Percentiles rank a stretch among this genome's conserved stretches.
phyloP scores from a whole-genome alignment of 2,113 vertebrate genomes.

The Brachypodius melanocephalos region DNA sequence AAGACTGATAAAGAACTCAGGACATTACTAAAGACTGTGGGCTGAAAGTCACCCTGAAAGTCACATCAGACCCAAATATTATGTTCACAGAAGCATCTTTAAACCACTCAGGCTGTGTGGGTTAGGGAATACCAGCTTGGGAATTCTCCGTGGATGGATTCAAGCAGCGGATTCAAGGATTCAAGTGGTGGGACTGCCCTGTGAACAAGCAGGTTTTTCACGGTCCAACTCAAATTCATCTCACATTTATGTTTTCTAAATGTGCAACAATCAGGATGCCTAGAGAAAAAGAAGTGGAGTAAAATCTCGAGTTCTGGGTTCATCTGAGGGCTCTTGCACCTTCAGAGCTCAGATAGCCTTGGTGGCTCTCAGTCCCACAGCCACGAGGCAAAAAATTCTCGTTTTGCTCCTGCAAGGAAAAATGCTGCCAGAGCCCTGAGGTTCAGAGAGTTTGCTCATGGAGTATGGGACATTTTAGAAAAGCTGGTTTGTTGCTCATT shows the following conservation, averaged over 20 bases:
- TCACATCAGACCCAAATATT: background rate
- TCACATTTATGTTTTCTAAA: background rate
- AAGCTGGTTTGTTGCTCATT: background rate
- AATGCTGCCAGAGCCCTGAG: background rate
- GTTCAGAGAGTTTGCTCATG: background rate
- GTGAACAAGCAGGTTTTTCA: background rate
- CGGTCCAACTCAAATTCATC: background rate
- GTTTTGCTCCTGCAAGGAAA: background rate
- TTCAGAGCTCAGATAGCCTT: background rate
- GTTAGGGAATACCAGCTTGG: background rate
- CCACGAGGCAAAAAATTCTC: background rate
- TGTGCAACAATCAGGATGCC: background rate
- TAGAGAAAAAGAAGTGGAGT: background rate
- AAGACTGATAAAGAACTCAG: background rate
- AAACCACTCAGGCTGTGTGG: background rate
- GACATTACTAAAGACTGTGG: background rate
- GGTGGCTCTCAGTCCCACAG: accelerated
- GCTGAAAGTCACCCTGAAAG: background rate
- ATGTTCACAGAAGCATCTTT: background rate
- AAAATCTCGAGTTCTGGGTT: background rate
- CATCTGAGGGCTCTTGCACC: background rate
- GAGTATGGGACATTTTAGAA: background rate
- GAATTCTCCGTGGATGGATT: background rate
- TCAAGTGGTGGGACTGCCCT: background rate
- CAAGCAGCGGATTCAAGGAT: background rate